A percentile compares a stretch with the other conserved stretches of the same genome.
phyloP scores from a whole-genome alignment of 1,140 invertebrate species.

The Calycopis cecrops region DNA sequence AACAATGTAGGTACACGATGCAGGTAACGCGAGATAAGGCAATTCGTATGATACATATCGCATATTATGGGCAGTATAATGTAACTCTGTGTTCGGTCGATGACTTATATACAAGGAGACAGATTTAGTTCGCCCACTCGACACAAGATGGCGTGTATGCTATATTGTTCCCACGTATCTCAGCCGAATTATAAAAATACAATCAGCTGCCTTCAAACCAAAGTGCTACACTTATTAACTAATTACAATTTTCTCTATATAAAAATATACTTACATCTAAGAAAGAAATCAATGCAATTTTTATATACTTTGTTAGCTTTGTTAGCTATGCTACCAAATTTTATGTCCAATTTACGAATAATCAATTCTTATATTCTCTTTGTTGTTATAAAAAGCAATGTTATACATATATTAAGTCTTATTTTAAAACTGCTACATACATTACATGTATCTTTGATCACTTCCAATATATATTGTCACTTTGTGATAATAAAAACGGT shows the following conservation, averaged over 20 bases:
- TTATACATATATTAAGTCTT: not conserved
- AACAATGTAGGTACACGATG: conserved; percentile 66
- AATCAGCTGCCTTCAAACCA: conserved; percentile 59
- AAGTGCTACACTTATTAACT: conserved; percentile 18
- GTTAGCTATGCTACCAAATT: conserved; percentile 1
- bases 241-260: conserved; percentile 18
- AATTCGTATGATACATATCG: conserved; percentile 49
- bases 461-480: no score
- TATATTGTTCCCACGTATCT: conserved; percentile 71
- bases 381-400: not conserved
- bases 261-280: conserved; percentile 10
- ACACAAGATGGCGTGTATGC: conserved; percentile 43
- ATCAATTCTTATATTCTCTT: no score
- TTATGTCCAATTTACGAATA: no score
- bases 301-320: not conserved
- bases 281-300: conserved; percentile 1
- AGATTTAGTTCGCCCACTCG: conserved; percentile 30
- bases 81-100: conserved; percentile 28
- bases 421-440: not conserved
- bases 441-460: no score
- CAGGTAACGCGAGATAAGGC: conserved; percentile 71
- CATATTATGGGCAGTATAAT: conserved; percentile 49
- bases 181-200: conserved; percentile 37
- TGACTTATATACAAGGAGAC: conserved; percentile 31
- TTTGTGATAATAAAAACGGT: no score